Evolutionary conservation across 2,113 vertebrate species (phyloP).

Genomic region (Danionella cerebrum): DNA sequence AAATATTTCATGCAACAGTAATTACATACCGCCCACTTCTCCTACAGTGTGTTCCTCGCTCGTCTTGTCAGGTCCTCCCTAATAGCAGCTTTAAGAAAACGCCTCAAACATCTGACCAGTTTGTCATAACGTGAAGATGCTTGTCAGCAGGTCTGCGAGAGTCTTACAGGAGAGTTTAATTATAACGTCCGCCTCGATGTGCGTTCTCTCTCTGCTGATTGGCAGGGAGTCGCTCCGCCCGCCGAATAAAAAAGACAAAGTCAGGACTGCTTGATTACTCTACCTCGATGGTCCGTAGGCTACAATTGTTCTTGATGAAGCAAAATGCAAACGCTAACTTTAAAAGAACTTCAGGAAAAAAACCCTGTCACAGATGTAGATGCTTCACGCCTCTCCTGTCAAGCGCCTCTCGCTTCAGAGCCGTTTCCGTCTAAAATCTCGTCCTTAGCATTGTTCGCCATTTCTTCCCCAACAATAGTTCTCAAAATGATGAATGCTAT

Average conservation of each 20-base stretch:
- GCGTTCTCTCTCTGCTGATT: conserved; percentile 53
- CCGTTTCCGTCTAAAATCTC: conserved; percentile 18
- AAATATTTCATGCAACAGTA: conserved; percentile 10
- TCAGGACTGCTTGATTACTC: conserved; percentile 72
- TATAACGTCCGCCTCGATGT: conserved; percentile 71
- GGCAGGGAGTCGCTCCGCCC: conserved; percentile 67
- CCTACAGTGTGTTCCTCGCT: conserved; percentile 33
- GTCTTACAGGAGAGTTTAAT: conserved; percentile 80
- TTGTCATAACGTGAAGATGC: conserved; percentile 72
- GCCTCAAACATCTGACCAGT: conserved; percentile 62
- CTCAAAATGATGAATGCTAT: conserved; percentile 42
- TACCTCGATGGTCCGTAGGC: conserved; percentile 72
- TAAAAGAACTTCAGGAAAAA: conserved; percentile 33
- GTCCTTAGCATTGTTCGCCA: conserved; percentile 37
- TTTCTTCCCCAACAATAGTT: conserved; percentile 38
- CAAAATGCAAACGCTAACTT: conserved; percentile 16
- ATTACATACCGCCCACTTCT: conserved; percentile 1
- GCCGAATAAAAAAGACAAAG: conserved; percentile 65
- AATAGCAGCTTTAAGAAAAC: conserved; percentile 65
- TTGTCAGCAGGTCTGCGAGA: conserved; percentile 72
- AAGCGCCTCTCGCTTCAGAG: conserved; percentile 22
- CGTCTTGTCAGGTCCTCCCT: conserved; percentile 35
- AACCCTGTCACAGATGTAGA: conserved; percentile 41
- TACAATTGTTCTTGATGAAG: conserved; percentile 55
- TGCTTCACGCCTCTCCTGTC: conserved; percentile 43